These are phyloP conservation scores for Drosophila pullipes DNA, from an alignment of 2,888 invertebrate species.

Conservation along the genomic window DNA sequence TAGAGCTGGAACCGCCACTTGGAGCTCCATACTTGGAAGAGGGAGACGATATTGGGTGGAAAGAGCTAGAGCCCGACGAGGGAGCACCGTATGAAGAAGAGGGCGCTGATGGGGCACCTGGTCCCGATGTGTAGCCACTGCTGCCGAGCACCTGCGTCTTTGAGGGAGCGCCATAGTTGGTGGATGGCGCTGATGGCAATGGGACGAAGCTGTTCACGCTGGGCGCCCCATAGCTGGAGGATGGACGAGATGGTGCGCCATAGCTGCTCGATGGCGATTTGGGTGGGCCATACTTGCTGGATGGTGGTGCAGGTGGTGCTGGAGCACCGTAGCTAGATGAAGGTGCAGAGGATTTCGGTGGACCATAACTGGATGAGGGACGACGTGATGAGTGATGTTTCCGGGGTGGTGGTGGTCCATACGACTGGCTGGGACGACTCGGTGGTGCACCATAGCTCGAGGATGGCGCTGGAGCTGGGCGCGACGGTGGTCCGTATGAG, in stretches of 20 bases:
- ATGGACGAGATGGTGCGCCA: constrained; percentile 79
- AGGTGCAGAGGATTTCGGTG: constrained; percentile 59
- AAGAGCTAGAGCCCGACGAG: constrained; percentile 49
- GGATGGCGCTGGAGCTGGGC: constrained; percentile 77
- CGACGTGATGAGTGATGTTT: constrained; percentile 80
- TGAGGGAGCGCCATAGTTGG: constrained; percentile 87
- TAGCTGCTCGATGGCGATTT: constrained; percentile 71
- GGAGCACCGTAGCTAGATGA: constrained; percentile 86
- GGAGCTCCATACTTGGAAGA: constrained; percentile 73
- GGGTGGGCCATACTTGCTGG: constrained; percentile 71
- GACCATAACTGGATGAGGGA: constrained; percentile 87
- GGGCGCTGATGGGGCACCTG: constrained; percentile 82
- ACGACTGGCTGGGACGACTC: constrained; percentile 83
- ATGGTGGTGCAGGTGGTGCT: constrained; percentile 75
- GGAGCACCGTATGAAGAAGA: constrained; percentile 86
- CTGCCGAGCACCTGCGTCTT: constrained; percentile 63
- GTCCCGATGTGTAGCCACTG: constrained; percentile 76
- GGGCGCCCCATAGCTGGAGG: constrained; percentile 86
- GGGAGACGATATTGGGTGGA: constrained; percentile 45
- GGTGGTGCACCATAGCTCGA: constrained; percentile 80
- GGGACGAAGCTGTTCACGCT: constrained; percentile 83
- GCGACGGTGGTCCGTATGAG: constrained; percentile 79
- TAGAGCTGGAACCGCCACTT: constrained; percentile 13
- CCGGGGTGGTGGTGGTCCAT: constrained; percentile 81
- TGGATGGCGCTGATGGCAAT: constrained; percentile 82